Evolutionary conservation across 35 echinoderm and acorn worm genomes (phyloP).

Genomic region (Antedon bifida): DNA sequence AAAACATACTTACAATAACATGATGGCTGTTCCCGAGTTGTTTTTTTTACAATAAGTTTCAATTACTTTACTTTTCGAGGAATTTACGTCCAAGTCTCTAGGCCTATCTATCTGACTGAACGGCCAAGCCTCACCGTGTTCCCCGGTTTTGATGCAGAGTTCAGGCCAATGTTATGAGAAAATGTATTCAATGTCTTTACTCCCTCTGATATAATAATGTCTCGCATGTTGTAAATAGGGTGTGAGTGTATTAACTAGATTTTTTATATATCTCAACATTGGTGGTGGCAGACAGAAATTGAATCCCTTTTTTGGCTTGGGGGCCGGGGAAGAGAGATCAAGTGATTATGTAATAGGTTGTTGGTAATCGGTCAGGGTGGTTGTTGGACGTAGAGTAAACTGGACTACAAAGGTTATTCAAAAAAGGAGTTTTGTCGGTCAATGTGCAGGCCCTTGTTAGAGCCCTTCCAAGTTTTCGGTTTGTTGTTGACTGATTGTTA

Average conservation of each 20-base stretch:
- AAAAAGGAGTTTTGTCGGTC: too few species aligned
- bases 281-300: neutral
- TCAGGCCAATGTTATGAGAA: neutral
- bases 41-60: neutral
- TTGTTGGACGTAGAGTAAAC: too few species aligned
- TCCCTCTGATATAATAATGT: neutral
- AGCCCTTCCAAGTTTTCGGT: too few species aligned
- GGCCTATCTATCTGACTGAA: neutral
- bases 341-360: too few species aligned
- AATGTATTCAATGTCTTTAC: neutral
- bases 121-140: neutral
- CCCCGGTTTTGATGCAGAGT: neutral
- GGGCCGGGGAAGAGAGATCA: too few species aligned
- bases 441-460: too few species aligned
- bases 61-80: neutral
- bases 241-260: neutral
- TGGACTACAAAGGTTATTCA: too few species aligned
- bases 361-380: too few species aligned
- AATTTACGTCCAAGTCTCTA: neutral
- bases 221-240: neutral
- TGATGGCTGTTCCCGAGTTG: neutral
- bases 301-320: too few species aligned
- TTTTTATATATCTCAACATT: neutral
- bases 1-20: neutral
- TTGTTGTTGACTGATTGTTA: too few species aligned